Evolutionary conservation across 2,888 invertebrate genomes (phyloP).

Genomic region (Fragum fragum): DNA sequence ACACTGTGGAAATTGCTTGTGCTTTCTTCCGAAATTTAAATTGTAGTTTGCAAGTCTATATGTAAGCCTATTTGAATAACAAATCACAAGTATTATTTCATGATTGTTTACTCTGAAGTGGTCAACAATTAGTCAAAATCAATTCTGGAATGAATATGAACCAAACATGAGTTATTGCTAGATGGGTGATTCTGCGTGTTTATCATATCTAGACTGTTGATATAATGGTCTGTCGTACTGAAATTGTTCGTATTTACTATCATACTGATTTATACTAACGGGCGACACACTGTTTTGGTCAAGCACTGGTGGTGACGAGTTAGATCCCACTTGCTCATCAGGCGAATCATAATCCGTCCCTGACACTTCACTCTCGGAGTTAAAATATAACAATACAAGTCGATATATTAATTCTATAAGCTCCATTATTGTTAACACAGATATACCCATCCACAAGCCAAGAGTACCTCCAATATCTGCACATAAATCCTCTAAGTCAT

Average conservation of each 20-base stretch:
- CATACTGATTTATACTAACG: conserved; percentile 16
- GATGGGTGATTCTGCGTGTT: conserved; percentile 61
- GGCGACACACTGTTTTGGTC: conserved; percentile 38
- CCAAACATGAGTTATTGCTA: conserved; percentile 31
- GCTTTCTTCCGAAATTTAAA: no score
- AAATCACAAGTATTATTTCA: no score
- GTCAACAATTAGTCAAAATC: no score
- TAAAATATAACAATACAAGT: conserved; percentile 75
- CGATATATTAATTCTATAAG: conserved; percentile 79
- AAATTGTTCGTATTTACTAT: conserved; percentile 62
- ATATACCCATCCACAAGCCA: conserved; percentile 85
- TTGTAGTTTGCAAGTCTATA: no score
- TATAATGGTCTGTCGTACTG: conserved; percentile 60
- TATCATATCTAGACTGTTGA: conserved; percentile 38
- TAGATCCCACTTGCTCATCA: conserved; percentile 25
- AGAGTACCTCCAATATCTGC: conserved; percentile 84
- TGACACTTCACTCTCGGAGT: conserved; percentile 75
- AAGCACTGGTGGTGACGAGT: conserved; percentile 27
- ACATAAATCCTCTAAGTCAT: conserved; percentile 81
- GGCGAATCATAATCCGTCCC: conserved; percentile 46
- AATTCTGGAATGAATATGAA: conserved; percentile 2
- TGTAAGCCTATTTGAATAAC: no score
- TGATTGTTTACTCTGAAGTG: no score
- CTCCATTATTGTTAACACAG: conserved; percentile 83
- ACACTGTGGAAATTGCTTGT: no score